phyloP scores from a whole-genome alignment of 2,888 invertebrate genomes.

The Polyploca ridens region DNA sequence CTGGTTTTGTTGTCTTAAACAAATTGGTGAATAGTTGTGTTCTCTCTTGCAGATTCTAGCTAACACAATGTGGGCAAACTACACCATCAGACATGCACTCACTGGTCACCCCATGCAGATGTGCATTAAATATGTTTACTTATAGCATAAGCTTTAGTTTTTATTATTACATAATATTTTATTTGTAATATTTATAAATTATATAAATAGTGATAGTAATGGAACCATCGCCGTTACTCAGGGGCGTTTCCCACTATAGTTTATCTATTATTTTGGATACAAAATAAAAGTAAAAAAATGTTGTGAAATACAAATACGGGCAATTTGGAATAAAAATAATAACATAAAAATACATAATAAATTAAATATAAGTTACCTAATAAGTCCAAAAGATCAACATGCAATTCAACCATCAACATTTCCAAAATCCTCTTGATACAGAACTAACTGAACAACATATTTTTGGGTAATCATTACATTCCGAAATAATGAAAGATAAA shows the following conservation, averaged over 20 bases:
- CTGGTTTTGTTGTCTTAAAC: neutral
- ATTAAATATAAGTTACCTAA: neutral
- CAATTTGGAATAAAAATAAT: conserved; percentile 23
- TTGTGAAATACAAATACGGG: conserved; percentile 33
- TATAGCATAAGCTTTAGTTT: neutral
- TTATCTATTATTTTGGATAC: neutral
- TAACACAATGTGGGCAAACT: neutral
- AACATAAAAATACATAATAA: conserved; percentile 12
- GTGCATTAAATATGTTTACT: neutral
- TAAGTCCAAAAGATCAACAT: neutral
- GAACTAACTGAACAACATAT: no score
- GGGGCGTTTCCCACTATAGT: no score
- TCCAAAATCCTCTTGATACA: no score
- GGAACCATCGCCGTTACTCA: neutral
- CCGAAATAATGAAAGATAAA: no score
- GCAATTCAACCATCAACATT: neutral
- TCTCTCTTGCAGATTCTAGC: neutral
- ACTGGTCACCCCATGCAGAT: neutral
- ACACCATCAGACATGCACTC: neutral
- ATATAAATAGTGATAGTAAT: neutral
- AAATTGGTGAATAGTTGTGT: neutral
- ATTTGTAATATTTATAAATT: neutral
- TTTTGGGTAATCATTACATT: no score
- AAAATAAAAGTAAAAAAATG: conserved; percentile 11
- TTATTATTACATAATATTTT: neutral